Conservation (phyloP, 2,113 vertebrate genomes). For the Mormoops blainvillei region DNA sequence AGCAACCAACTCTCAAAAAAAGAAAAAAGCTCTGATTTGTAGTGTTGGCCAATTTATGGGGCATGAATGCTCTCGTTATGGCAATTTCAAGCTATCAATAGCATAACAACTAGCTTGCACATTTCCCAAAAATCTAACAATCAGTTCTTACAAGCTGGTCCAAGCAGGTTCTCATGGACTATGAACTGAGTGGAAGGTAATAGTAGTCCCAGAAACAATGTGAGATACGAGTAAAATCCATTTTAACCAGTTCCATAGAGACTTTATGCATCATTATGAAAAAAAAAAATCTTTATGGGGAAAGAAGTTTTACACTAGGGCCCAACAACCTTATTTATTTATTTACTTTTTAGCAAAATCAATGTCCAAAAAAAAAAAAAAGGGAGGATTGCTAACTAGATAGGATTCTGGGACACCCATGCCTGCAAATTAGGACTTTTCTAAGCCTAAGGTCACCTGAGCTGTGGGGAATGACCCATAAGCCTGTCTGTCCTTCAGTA, state of each 20-base stretch:
- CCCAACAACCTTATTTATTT: neutral
- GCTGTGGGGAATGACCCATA: neutral
- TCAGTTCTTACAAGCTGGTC: neutral
- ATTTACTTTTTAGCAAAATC: neutral
- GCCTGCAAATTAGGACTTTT: neutral
- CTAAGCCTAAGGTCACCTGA: neutral
- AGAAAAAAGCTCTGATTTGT: neutral
- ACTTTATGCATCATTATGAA: neutral
- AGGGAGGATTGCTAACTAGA: too few species aligned
- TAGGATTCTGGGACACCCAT: neutral
- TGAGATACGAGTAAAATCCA: neutral
- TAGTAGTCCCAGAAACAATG: neutral
- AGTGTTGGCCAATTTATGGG: neutral
- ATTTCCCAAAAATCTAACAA: neutral
- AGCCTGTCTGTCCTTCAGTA: neutral
- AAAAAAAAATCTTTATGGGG: neutral
- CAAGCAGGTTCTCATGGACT: neutral
- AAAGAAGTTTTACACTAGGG: neutral
- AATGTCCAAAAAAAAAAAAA: neutral
- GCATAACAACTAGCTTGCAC: neutral
- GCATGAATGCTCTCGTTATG: neutral
- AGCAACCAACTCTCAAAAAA: neutral
- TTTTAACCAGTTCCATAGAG: neutral
- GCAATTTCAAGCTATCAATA: neutral
- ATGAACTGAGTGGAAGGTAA: neutral